A percentile compares a stretch with the other conserved stretches of the same genome.
These are phyloP conservation scores for Orthonyx spaldingii DNA, from an alignment of 2,113 vertebrate species.

Conservation along the genomic window DNA sequence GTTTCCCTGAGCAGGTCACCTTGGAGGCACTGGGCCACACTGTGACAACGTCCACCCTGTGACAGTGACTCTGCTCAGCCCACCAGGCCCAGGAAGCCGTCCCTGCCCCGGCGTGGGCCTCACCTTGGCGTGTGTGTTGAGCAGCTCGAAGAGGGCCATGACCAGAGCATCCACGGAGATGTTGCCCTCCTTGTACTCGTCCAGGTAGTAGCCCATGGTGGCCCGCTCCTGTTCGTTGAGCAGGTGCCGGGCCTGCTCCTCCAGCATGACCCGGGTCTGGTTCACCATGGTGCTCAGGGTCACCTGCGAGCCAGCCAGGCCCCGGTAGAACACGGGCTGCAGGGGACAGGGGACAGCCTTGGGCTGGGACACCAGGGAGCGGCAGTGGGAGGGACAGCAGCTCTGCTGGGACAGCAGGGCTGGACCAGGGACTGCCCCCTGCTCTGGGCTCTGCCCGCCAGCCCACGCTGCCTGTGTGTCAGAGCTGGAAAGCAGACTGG, in stretches of 20 bases:
- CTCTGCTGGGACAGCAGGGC: not conserved
- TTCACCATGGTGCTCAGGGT: slow-evolving; percentile 92
- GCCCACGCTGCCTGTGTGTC: not conserved
- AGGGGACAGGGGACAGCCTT: not conserved
- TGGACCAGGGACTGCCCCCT: not conserved
- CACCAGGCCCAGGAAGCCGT: rapidly evolving
- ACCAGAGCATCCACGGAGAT: slow-evolving; percentile 86
- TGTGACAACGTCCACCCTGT: not conserved
- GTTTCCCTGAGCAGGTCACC: not conserved
- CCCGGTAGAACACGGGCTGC: slow-evolving; percentile 89
- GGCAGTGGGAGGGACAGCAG: not conserved
- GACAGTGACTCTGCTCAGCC: not conserved
- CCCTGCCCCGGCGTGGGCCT: not conserved
- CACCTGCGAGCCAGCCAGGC: slow-evolving; percentile 91
- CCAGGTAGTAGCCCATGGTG: slow-evolving; percentile 94
- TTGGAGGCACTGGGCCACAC: not conserved
- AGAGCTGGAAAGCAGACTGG: not conserved
- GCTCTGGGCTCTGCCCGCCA: not conserved
- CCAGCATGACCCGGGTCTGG: slow-evolving; percentile 87
- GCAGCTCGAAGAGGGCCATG: slow-evolving; percentile 92
- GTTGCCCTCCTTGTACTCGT: slow-evolving; percentile 88
- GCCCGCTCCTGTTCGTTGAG: slow-evolving; percentile 84
- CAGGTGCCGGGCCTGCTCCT: slow-evolving; percentile 89
- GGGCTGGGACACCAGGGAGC: not conserved
- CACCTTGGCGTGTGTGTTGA: slow-evolving; percentile 96